Base-by-base conservation (phyloP, 2,888 invertebrate genomes). In the Cynaeus angustus region DNA sequence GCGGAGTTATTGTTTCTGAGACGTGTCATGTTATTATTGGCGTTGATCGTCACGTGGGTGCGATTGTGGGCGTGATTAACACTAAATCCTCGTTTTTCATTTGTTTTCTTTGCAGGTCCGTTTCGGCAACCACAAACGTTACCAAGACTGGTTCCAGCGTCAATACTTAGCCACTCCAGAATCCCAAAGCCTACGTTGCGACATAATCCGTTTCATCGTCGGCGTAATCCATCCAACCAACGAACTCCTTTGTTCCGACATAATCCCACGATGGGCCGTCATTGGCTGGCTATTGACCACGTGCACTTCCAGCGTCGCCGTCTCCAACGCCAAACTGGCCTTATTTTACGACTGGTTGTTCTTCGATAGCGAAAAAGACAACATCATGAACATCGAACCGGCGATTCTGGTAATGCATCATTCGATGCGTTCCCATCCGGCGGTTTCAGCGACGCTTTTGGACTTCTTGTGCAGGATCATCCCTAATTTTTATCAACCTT, bases 381-480 rank as follows among this genome's bases (percentile, higher is more conserved):
- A 95, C 83, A 97, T 97, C 73, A 97, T 97, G 97, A 96, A 97
- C 85, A 96, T 97, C 77, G 96, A 97, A 86, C 96, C 97, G 14
- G 96, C 95, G 8, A 95, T 97, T 78, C 88, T 97, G 75, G 95
- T 97, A 16, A 97, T 97, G 96, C 94, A 94, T 84, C 94, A 96
- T 86, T 96, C 96, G 48, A 93, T 97, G 91, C 88, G 94, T 81
- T 94, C 95, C 68, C 96, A 97, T 86, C 95, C 96, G 50, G 93
- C 93, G 12, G 95, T 96, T 74, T 96, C 96, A 71, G 95, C 95
- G 67, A 95, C 95, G 12, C 87, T 97, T 72, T 85, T 97, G 77
- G 96, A 97, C 85, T 99, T 97, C 86, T 88, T 97, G 73, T 96
- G 96, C 86, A 87, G 96, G 89, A 94, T 96, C 83, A 94, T 96